These are phyloP conservation scores for Chelonus insularis DNA, from an alignment of 1,140 invertebrate species.

Conservation along the genomic window DNA sequence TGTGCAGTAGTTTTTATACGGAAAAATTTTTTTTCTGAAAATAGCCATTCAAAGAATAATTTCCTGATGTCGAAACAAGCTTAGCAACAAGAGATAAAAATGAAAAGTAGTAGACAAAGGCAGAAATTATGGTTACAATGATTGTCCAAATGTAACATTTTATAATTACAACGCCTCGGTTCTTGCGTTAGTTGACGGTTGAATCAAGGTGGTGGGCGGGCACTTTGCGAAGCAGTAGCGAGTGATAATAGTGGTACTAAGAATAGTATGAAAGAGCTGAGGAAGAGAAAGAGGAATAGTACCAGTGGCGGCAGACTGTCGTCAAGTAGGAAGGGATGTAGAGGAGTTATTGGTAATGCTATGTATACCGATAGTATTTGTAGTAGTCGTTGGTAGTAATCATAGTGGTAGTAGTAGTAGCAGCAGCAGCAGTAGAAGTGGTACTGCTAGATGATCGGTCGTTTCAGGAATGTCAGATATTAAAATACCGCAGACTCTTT, in stretches of 20 bases:
- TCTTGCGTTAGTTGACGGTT: not conserved
- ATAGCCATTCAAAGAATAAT: no score
- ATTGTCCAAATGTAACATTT: conserved; percentile 26
- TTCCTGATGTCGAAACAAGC: no score
- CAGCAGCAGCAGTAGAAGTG: conserved; percentile 16
- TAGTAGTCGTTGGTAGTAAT: conserved; percentile 1
- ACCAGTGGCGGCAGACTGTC: conserved; percentile 9
- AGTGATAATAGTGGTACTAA: conserved; percentile 1
- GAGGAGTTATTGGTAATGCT: no score
- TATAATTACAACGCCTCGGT: conserved; percentile 26
- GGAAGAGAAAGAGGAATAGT: not conserved
- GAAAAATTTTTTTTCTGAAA: no score
- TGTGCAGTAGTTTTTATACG: no score
- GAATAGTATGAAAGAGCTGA: not conserved
- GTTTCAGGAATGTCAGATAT: conserved; percentile 59
- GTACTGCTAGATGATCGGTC: conserved; percentile 48
- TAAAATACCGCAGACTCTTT: conserved; percentile 59
- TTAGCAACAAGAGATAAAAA: no score
- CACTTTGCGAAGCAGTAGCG: no score
- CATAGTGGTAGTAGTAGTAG: conserved; percentile 18
- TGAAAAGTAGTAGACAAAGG: no score
- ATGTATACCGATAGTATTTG: not conserved
- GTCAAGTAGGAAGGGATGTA: no score
- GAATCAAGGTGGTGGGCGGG: no score
- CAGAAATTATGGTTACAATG: conserved; percentile 3